A percentile compares a stretch with the other conserved stretches of the same genome.
phyloP scores from a whole-genome alignment of 2,113 vertebrate species.

The Neodontobutis hainanensis region DNA sequence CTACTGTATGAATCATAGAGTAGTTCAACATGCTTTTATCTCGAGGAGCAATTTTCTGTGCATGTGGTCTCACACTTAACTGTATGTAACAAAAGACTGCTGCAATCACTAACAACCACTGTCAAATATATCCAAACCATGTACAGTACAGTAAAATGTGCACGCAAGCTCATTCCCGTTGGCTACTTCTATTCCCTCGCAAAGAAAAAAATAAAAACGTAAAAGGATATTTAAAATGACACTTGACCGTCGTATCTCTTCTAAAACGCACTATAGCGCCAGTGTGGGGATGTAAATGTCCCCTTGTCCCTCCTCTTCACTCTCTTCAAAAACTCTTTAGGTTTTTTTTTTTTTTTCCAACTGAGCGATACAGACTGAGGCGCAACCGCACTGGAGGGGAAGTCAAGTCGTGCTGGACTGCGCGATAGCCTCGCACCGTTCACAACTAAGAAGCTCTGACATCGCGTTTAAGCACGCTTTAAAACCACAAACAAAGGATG shows the following conservation, averaged over 20 bases:
- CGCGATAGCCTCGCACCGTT: slow-evolving; percentile 68
- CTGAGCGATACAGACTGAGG: slow-evolving; percentile 76
- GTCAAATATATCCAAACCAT: background rate
- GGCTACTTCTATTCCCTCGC: slow-evolving; percentile 2
- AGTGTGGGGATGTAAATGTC: slow-evolving; percentile 83
- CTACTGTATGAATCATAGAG: slow-evolving; percentile 56
- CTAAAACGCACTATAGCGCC: slow-evolving; percentile 75
- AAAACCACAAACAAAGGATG: slow-evolving; percentile 55
- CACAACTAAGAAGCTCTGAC: slow-evolving; percentile 51
- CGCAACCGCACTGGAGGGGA: slow-evolving; percentile 69
- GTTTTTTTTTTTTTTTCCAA: slow-evolving; percentile 51
- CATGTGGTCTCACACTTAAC: slow-evolving; percentile 4
- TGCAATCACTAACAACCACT: background rate
- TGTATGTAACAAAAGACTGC: background rate
- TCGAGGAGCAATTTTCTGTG: slow-evolving; percentile 38
- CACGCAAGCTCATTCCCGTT: slow-evolving; percentile 8
- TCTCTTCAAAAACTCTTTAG: slow-evolving; percentile 83
- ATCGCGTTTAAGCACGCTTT: slow-evolving; percentile 52
- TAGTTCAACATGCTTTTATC: slow-evolving; percentile 39
- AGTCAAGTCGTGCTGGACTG: slow-evolving; percentile 74
- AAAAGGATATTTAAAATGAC: slow-evolving; percentile 71
- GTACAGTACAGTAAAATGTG: background rate
- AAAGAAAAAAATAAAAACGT: slow-evolving; percentile 54
- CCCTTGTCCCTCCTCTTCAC: slow-evolving; percentile 74
- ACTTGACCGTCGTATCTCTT: slow-evolving; percentile 46